A percentile compares a stretch with the other conserved stretches of the same genome.
phyloP scores from a whole-genome alignment of 2,888 invertebrate species.

The Cryptus armator region DNA sequence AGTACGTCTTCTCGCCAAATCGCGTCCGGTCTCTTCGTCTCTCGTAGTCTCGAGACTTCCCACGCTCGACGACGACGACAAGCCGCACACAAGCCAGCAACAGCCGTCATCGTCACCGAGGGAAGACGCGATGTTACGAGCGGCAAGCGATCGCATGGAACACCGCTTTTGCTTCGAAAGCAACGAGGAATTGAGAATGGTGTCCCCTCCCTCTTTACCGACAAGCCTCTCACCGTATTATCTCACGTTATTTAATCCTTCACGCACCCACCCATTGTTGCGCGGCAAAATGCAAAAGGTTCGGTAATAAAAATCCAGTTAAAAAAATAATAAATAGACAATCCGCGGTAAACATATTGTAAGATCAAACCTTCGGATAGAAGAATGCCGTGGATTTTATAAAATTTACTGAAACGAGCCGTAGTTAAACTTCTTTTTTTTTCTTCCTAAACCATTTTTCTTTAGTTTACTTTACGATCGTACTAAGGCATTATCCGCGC shows the following conservation, averaged over 20 bases:
- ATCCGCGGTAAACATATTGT: neutral
- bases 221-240: conserved; percentile 1
- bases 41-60: conserved; percentile 40
- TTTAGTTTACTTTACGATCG: conserved; percentile 20
- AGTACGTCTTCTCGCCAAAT: conserved; percentile 51
- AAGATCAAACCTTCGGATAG: too few species aligned
- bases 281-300: conserved; percentile 4
- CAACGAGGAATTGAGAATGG: conserved; percentile 26
- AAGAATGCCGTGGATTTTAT: neutral
- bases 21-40: conserved; percentile 47
- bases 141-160: conserved; percentile 39
- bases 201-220: neutral
- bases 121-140: conserved; percentile 41
- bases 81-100: conserved; percentile 17
- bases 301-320: neutral
- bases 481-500: conserved; percentile 21
- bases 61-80: conserved; percentile 45
- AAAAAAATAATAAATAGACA: neutral
- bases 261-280: neutral
- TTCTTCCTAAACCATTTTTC: conserved; percentile 7
- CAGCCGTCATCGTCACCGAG: conserved; percentile 46
- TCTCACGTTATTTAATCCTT: conserved; percentile 36
- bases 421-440: neutral
- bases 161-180: neutral
- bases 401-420: neutral